Percentiles rank a stretch among this genome's conserved stretches.
These are phyloP conservation scores for Balaeniceps rex DNA, from an alignment of 2,113 vertebrate species.

Conservation along the genomic window DNA sequence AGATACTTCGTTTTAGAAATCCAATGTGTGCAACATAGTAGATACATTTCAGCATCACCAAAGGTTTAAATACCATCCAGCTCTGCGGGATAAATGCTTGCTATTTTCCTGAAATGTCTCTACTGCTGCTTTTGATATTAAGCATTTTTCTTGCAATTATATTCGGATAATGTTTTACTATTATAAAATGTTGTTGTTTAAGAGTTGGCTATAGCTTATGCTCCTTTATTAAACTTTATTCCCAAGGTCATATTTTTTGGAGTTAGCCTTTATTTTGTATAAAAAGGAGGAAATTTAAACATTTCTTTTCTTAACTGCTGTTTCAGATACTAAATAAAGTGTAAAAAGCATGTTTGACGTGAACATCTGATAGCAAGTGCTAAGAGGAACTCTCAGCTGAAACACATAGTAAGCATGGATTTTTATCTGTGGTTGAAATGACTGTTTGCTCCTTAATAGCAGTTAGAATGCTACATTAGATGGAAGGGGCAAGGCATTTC, in stretches of 20 bases:
- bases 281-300: not conserved
- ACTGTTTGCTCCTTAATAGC: not conserved
- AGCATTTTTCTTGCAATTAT: not conserved
- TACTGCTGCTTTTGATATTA: not conserved
- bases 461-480: slow-evolving; percentile 28
- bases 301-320: not conserved
- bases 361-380: not conserved
- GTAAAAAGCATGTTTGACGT: not conserved
- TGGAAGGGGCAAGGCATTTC: slow-evolving; percentile 41
- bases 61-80: not conserved
- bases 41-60: not conserved
- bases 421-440: not conserved
- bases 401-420: not conserved
- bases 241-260: not conserved
- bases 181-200: not conserved
- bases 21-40: not conserved
- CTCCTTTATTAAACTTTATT: not conserved
- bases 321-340: not conserved
- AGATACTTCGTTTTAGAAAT: not conserved
- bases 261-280: not conserved
- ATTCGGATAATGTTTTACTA: not conserved
- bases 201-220: not conserved
- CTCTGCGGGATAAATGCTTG: not conserved
- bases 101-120: not conserved
- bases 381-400: not conserved